Conservation (phyloP, 2,888 invertebrate species). For the Timema podura region DNA sequence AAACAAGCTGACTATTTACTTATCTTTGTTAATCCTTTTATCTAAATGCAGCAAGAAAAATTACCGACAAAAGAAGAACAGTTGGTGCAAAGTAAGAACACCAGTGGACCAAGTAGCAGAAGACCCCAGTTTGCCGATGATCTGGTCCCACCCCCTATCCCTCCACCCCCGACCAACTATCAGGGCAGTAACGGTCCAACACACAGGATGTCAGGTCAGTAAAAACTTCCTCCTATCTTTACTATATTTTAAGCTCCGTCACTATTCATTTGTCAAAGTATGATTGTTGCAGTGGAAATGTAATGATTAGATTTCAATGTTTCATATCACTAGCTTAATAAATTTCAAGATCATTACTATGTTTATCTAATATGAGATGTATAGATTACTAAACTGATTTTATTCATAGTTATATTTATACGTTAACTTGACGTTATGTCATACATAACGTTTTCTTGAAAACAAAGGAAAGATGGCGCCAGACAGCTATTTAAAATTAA, state of each 20-base stretch:
- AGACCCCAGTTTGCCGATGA: slow-evolving; percentile 14
- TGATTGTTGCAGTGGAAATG: background rate
- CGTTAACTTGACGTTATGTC: too few relatives aligned
- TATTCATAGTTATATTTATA: too few relatives aligned
- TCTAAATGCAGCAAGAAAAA: slow-evolving; percentile 9
- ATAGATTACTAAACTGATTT: too few relatives aligned
- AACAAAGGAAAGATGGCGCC: too few relatives aligned
- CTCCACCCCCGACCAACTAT: slow-evolving; percentile 61
- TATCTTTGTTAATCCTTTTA: too few relatives aligned
- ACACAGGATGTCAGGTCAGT: slow-evolving; percentile 27
- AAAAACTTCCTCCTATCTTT: background rate
- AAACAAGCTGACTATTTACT: too few relatives aligned
- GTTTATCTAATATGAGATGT: too few relatives aligned
- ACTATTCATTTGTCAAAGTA: background rate
- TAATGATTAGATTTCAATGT: too few relatives aligned
- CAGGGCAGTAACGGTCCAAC: slow-evolving; percentile 32
- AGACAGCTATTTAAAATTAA: too few relatives aligned
- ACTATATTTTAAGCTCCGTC: background rate
- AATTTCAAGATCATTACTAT: background rate
- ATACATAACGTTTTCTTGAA: too few relatives aligned
- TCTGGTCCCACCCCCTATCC: slow-evolving; percentile 56
- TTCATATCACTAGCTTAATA: too few relatives aligned
- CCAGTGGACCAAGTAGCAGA: background rate
- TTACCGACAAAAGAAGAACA: background rate
- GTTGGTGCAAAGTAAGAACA: too few relatives aligned